phyloP scores from a whole-genome alignment of 2,888 invertebrate genomes.

The Drosophila nigritarsus region DNA sequence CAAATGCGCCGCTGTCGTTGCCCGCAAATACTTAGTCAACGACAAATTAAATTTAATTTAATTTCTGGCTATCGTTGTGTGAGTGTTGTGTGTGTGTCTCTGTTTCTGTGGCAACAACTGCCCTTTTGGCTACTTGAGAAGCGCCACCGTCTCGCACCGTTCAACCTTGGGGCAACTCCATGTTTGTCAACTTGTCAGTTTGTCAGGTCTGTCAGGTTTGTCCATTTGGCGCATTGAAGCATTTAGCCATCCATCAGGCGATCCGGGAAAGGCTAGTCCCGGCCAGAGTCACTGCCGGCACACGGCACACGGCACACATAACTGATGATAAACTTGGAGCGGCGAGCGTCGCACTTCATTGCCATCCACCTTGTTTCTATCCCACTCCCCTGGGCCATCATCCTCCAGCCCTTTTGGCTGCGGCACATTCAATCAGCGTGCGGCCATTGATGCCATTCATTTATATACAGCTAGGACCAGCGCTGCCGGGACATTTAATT shows the following conservation, averaged over 20 bases:
- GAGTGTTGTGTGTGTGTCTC: conserved; percentile 11
- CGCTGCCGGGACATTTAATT: conserved; percentile 71
- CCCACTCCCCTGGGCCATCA: background rate
- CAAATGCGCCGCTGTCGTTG: conserved; percentile 49
- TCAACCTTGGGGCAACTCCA: background rate
- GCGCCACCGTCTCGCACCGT: conserved; percentile 5
- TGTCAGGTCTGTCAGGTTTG: conserved; percentile 52
- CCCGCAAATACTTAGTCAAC: conserved; percentile 64
- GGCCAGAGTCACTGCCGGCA: conserved; percentile 16
- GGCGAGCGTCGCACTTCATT: conserved; percentile 21
- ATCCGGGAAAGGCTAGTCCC: conserved; percentile 13
- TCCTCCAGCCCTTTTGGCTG: background rate
- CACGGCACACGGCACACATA: conserved; percentile 48
- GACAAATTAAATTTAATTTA: conserved; percentile 80
- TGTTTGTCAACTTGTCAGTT: conserved; percentile 53
- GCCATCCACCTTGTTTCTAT: background rate
- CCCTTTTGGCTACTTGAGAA: conserved; percentile 48
- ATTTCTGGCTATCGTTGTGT: conserved; percentile 48
- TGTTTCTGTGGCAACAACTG: conserved; percentile 26
- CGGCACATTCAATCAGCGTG: conserved; percentile 44
- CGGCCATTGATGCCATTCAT: conserved; percentile 52
- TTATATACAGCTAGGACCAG: conserved; percentile 35
- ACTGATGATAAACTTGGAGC: conserved; percentile 72
- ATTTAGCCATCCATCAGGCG: conserved; percentile 71
- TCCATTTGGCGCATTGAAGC: conserved; percentile 60